phyloP scores from a whole-genome alignment of 2,888 invertebrate genomes.

The Torymus texanus region DNA sequence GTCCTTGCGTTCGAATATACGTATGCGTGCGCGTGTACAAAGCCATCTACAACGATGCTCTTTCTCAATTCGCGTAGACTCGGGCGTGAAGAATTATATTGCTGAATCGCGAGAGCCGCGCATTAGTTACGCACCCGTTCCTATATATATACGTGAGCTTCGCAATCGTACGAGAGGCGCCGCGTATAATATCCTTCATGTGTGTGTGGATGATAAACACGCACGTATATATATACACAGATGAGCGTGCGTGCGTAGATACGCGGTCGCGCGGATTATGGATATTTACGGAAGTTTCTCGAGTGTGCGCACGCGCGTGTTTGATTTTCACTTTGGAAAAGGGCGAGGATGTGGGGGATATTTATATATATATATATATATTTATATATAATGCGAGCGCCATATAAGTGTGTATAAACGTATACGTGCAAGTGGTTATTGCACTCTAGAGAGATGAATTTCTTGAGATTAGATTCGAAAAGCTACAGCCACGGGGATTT shows the following conservation, averaged over 20 bases:
- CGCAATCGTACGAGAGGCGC: neutral
- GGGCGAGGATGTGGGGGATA: neutral
- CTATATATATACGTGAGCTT: slow-evolving; percentile 16
- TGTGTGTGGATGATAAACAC: neutral
- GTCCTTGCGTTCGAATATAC: too few relatives aligned
- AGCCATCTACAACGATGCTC: neutral
- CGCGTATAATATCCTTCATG: neutral
- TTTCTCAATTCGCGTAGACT: slow-evolving; percentile 12
- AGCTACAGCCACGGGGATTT: too few relatives aligned
- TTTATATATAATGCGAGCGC: too few relatives aligned
- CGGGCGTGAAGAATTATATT: slow-evolving; percentile 27
- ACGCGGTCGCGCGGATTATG: neutral
- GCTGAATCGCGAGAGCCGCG: slow-evolving; percentile 23
- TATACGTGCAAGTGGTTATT: too few relatives aligned
- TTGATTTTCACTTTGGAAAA: slow-evolving; percentile 8
- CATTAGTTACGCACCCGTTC: slow-evolving; percentile 60
- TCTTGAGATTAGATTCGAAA: too few relatives aligned
- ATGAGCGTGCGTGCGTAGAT: too few relatives aligned
- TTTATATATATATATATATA: too few relatives aligned
- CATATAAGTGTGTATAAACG: too few relatives aligned
- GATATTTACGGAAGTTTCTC: slow-evolving; percentile 33
- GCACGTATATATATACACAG: neutral
- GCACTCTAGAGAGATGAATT: too few relatives aligned
- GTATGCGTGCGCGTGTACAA: too few relatives aligned
- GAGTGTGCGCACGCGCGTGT: neutral